These are phyloP conservation scores for Elachura formosa DNA, from an alignment of 2,113 vertebrate genomes.

Conservation along the genomic window DNA sequence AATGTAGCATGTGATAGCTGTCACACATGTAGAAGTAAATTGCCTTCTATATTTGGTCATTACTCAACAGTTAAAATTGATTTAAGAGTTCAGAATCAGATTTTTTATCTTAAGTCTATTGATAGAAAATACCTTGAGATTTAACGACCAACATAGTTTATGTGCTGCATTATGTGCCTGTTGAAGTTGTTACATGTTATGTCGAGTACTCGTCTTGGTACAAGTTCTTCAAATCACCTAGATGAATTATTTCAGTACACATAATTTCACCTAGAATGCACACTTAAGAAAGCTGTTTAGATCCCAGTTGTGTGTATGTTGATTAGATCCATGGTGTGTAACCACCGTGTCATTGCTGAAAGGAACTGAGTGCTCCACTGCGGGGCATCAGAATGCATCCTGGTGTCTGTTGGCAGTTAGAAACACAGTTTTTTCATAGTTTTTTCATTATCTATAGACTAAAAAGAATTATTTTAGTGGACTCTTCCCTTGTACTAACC, in stretches of 20 bases:
- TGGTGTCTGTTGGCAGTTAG: not conserved
- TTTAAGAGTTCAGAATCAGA: conserved; percentile 26
- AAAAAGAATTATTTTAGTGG: not conserved
- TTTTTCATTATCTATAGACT: not conserved
- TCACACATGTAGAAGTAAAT: conserved; percentile 14
- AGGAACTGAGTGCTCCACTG: not conserved
- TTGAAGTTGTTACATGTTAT: not conserved
- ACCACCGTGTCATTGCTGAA: not conserved
- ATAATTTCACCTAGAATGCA: conserved; percentile 24
- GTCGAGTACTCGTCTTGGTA: not conserved
- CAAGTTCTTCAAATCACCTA: conserved; percentile 7
- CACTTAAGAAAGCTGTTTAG: conserved; percentile 6
- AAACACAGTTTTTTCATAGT: not conserved
- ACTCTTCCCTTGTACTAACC: not conserved
- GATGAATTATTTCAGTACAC: not conserved
- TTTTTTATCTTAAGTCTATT: conserved; percentile 42
- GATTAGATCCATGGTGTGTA: not conserved
- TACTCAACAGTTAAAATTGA: conserved; percentile 21
- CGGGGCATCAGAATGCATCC: not conserved
- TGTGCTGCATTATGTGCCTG: not conserved
- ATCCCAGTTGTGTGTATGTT: not conserved
- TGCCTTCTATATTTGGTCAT: conserved; percentile 13
- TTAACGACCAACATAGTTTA: conserved; percentile 28
- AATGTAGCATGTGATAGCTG: not conserved
- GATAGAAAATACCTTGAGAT: conserved; percentile 25